These are phyloP conservation scores for Pogonognathellus flavescens DNA, from an alignment of 1,140 invertebrate genomes.

Conservation along the genomic window DNA sequence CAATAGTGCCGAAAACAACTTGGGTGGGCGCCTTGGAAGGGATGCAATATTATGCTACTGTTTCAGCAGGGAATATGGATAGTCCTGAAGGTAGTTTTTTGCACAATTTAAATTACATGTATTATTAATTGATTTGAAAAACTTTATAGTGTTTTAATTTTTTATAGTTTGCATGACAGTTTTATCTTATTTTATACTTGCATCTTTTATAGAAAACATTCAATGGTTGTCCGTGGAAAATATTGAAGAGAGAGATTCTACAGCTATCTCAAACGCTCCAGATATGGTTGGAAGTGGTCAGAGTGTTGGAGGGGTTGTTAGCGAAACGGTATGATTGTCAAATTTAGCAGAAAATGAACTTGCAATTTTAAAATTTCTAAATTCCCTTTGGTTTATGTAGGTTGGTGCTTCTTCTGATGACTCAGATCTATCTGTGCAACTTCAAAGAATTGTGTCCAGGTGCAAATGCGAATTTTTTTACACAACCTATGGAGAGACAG, in stretches of 20 bases:
- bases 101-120: too few species aligned
- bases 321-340: constrained; percentile 83
- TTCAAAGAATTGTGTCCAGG: constrained; percentile 95
- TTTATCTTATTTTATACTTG: constrained; percentile 52
- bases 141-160: too few species aligned
- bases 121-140: too few species aligned
- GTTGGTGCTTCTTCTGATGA: constrained; percentile 67
- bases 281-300: constrained; percentile 94
- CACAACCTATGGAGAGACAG: constrained; percentile 89
- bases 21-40: constrained; percentile 95
- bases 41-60: constrained; percentile 99
- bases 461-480: constrained; percentile 99
- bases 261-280: constrained; percentile 84
- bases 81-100: constrained; percentile 69
- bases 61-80: constrained; percentile 86
- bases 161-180: too few species aligned
- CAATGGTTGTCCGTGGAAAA: constrained; percentile 95
- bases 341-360: not conserved
- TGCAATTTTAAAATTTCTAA: not conserved
- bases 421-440: constrained; percentile 72
- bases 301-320: constrained; percentile 95
- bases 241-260: constrained; percentile 85
- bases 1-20: constrained; percentile 91
- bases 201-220: constrained; percentile 81
- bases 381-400: constrained; percentile 41